Base-by-base conservation (phyloP, 2,797 vertebrate genomes). In the Buceros bicornis region DNA sequence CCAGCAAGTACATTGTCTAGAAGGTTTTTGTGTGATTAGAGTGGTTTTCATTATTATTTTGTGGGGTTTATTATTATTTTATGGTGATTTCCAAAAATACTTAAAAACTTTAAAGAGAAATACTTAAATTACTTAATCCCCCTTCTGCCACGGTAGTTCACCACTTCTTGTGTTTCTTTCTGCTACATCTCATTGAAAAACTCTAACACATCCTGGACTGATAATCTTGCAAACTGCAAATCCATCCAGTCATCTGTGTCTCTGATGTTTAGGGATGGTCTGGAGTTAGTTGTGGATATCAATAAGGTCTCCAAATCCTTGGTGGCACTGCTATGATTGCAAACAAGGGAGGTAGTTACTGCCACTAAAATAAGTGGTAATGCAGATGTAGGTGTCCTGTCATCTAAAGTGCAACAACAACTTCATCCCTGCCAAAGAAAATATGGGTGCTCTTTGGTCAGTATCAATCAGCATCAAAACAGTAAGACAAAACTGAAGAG, bases 401-500 rank as follows among this genome's bases (percentile, higher is more conserved):
- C 29, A 73, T 89, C 54, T 82, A 33, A 7, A 58, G 13, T 62
- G 29, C 19, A 65, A 50, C 19, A 65, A 50, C 15, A 8, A 42
- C 17, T 40, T 67, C 21, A 74, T 43, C 18, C n/a, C 31, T 71
- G 17, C 4, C 10, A 71, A 57, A 82, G 51, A 57, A 22, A 0
- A 0, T 1, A 16, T 2, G 3, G n/a, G 4, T 33, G 5, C 31
- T 80, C 33, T 45, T 57, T 25, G 6, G 15, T 51, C 29, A 74
- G 6, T n/a, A 37, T 45, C 60, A 53, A 48, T 43, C 26, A 70
- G 10, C 14, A 62, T 29, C 37, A 76, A 45, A 76, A 51, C 5
- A 70, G 10, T 56, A 53, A 84, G 21, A 47, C 15, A 60, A 72
- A 76, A 87, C 2, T 54, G 66, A 72, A 47, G 17, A 79, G 2